Evolutionary conservation across 2,888 invertebrate species (phyloP).

Genomic region (Dryobota labecula): DNA sequence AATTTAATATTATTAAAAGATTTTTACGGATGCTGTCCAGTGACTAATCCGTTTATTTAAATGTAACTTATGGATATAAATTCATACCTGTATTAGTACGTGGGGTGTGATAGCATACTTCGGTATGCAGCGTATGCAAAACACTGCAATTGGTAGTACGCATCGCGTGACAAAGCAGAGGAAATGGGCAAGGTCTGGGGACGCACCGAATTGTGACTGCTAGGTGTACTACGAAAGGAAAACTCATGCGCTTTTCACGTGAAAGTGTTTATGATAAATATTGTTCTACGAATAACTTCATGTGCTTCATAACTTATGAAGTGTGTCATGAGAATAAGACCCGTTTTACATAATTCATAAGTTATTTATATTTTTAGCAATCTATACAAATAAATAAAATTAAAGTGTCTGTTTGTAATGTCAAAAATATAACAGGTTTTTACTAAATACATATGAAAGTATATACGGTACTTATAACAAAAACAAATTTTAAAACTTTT

Average conservation of each 20-base stretch:
- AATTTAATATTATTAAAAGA: too few relatives aligned
- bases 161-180: constrained; percentile 67
- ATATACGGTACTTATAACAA: too few relatives aligned
- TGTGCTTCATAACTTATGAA: background rate
- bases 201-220: constrained; percentile 68
- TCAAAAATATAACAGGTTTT: too few relatives aligned
- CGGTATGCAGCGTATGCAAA: constrained; percentile 39
- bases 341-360: too few relatives aligned
- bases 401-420: too few relatives aligned
- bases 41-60: too few relatives aligned
- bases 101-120: constrained; percentile 18
- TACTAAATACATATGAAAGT: too few relatives aligned
- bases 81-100: background rate
- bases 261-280: background rate
- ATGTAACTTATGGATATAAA: background rate
- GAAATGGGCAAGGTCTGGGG: constrained; percentile 71
- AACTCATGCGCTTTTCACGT: constrained; percentile 46
- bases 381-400: too few relatives aligned
- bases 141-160: constrained; percentile 50
- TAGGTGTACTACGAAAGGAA: constrained; percentile 44
- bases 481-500: too few relatives aligned
- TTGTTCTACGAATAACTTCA: background rate
- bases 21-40: too few relatives aligned
- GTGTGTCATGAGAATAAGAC: background rate
- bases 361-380: too few relatives aligned